Percentiles rank a stretch among this genome's conserved stretches.
Conservation (phyloP, 2,113 vertebrate species). For the Pleuronectes platessa region DNA sequence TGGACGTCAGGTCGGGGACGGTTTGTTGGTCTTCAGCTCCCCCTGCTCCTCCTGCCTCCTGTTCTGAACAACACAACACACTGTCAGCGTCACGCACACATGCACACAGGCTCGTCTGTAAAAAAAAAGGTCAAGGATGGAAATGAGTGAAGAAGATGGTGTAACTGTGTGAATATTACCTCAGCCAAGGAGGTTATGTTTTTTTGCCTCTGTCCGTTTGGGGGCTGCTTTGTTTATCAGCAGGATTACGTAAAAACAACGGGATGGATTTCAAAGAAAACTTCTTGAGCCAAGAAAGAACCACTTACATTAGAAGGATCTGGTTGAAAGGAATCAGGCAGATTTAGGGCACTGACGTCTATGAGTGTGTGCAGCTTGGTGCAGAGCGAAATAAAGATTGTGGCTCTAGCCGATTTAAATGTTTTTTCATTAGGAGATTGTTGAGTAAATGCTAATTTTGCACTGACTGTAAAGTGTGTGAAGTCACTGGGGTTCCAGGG, state of each 20-base stretch:
- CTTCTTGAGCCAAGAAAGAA: too few relatives aligned
- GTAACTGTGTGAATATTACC: not conserved
- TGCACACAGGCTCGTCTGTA: not conserved
- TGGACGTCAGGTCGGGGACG: slow-evolving; percentile 31
- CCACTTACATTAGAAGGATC: too few relatives aligned
- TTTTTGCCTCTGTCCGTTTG: too few relatives aligned
- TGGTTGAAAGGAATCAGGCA: not conserved
- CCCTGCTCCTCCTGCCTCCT: slow-evolving; percentile 64
- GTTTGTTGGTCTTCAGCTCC: slow-evolving; percentile 32
- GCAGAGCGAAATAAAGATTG: too few relatives aligned
- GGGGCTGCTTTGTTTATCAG: too few relatives aligned
- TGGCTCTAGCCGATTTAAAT: too few relatives aligned
- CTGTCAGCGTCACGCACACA: slow-evolving; percentile 1
- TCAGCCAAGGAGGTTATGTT: too few relatives aligned
- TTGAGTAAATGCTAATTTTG: too few relatives aligned
- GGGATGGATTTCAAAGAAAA: too few relatives aligned
- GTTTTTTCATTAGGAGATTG: too few relatives aligned
- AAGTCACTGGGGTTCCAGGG: not conserved
- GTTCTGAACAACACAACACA: slow-evolving; percentile 62
- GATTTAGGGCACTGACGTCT: not conserved
- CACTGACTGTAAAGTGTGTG: not conserved
- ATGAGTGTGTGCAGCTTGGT: too few relatives aligned
- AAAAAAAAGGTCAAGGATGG: slow-evolving; percentile 3
- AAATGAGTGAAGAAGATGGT: not conserved
- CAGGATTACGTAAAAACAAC: too few relatives aligned